Conservation (phyloP, 2,797 vertebrate genomes). For the Melanogrammus aeglefinus region DNA sequence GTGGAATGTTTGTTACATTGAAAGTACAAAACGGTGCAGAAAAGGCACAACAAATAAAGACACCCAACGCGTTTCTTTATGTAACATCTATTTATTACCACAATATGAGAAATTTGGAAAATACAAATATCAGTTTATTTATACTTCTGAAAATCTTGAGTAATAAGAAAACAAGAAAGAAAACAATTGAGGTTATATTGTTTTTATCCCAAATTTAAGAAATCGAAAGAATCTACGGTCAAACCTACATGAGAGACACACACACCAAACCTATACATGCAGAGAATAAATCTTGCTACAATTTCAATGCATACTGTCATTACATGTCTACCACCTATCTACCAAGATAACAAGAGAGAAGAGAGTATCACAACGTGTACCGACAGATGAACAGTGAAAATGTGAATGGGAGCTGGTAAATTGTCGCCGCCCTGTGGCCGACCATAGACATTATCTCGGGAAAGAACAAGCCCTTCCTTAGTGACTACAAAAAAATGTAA, state of each 20-base stretch:
- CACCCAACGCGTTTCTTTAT: conserved; percentile 42
- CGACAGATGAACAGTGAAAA: conserved; percentile 35
- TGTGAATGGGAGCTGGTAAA: conserved; percentile 39
- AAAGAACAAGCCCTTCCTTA: conserved; percentile 57
- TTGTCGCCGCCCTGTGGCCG: conserved; percentile 64
- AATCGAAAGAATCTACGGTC: conserved; percentile 57
- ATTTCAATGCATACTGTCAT: conserved; percentile 35
- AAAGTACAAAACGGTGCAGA: background rate
- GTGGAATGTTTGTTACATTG: background rate
- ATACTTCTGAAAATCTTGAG: conserved; percentile 73
- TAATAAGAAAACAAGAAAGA: conserved; percentile 78
- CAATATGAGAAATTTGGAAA: conserved; percentile 83
- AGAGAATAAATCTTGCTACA: conserved; percentile 49
- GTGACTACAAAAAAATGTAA: conserved; percentile 42
- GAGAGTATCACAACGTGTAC: conserved; percentile 6
- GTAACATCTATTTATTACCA: conserved; percentile 83
- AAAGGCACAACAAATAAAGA: conserved; percentile 14
- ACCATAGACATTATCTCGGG: conserved; percentile 52
- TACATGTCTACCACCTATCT: conserved; percentile 46
- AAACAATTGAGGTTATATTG: conserved; percentile 74
- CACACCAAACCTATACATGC: conserved; percentile 53
- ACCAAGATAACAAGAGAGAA: conserved; percentile 23
- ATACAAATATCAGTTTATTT: conserved; percentile 82
- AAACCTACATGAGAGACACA: conserved; percentile 50
- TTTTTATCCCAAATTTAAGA: conserved; percentile 71